These are phyloP conservation scores for Zeuzera pyrina DNA, from an alignment of 2,888 invertebrate species.

Conservation along the genomic window DNA sequence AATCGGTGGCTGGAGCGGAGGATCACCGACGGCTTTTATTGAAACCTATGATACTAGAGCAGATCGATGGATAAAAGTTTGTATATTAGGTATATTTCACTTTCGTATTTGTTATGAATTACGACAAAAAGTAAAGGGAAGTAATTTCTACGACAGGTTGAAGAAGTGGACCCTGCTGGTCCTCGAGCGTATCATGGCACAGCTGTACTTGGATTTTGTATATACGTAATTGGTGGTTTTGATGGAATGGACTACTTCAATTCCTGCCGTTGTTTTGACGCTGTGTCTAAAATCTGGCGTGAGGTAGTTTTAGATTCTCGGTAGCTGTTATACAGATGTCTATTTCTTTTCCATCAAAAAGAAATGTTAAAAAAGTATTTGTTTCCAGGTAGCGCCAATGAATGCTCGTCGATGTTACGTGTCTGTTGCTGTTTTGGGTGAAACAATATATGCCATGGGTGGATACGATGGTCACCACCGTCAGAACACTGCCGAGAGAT, in stretches of 20 bases:
- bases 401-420: constrained; percentile 90
- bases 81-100: no score
- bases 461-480: constrained; percentile 90
- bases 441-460: constrained; percentile 89
- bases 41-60: constrained; percentile 93
- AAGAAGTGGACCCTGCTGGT: constrained; percentile 86
- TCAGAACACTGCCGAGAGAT: constrained; percentile 89
- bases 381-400: constrained; percentile 83
- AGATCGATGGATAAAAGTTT: constrained; percentile 90
- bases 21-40: constrained; percentile 83
- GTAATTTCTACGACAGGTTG: constrained; percentile 57
- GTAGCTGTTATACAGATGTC: not conserved
- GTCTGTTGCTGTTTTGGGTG: constrained; percentile 84
- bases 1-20: constrained; percentile 73
- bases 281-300: constrained; percentile 86
- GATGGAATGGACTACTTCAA: constrained; percentile 93
- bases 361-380: not conserved
- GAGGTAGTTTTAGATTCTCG: constrained; percentile 64
- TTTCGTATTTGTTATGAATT: no score
- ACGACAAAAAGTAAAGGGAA: no score
- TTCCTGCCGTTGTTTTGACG: constrained; percentile 90
- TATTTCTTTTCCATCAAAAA: not conserved
- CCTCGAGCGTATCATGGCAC: constrained; percentile 96
- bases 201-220: constrained; percentile 86
- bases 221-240: constrained; percentile 94